Conservation (phyloP, 1,140 invertebrate species). For the Laupala kohalensis region DNA sequence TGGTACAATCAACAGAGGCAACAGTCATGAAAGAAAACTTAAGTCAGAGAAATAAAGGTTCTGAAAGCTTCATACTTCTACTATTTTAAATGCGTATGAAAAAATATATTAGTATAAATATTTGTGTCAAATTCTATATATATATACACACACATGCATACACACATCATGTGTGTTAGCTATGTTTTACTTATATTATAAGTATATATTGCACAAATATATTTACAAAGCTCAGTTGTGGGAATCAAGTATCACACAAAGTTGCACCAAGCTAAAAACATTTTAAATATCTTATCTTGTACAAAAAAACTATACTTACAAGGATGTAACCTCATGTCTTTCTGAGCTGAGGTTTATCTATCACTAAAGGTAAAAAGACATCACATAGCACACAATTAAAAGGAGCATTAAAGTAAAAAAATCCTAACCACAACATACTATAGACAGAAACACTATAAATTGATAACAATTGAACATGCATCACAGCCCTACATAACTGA, state of each 20-base stretch:
- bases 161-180: slow-evolving; percentile 10
- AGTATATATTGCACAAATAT: slow-evolving; percentile 11
- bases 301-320: neutral
- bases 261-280: neutral
- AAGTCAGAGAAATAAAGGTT: neutral
- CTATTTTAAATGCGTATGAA: slow-evolving; percentile 11
- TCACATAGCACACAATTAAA: neutral
- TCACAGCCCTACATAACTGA: neutral
- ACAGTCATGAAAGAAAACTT: neutral
- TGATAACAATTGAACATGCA: neutral
- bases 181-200: slow-evolving; percentile 7
- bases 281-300: neutral
- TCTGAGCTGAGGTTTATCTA: neutral
- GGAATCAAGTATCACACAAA: slow-evolving; percentile 2
- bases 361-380: neutral
- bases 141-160: slow-evolving; percentile 5
- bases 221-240: slow-evolving; percentile 12
- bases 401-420: neutral
- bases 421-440: neutral
- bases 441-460: neutral
- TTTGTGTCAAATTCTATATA: slow-evolving; percentile 11
- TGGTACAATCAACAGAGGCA: neutral
- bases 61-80: neutral
- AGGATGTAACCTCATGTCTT: neutral
- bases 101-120: slow-evolving; percentile 15